Evolutionary conservation across 92 coral and sea anemone genomes (phyloP).

Genomic region (Heteractis magnifica): DNA sequence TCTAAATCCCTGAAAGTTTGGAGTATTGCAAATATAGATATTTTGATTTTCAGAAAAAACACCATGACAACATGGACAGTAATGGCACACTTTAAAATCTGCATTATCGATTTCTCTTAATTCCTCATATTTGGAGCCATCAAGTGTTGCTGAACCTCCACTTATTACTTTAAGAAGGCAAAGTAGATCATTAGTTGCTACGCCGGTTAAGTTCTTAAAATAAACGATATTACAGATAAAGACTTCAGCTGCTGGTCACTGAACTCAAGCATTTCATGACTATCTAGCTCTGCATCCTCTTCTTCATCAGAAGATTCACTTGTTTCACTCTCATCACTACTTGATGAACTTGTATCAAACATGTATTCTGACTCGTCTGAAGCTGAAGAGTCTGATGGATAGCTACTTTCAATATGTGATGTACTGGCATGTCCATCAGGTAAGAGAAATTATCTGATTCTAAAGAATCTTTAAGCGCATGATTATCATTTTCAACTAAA

Average conservation of each 20-base stretch:
- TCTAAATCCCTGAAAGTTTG: slow-evolving; percentile 42
- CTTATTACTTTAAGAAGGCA: slow-evolving; percentile 10
- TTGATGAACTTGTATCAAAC: background rate
- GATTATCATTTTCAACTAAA: too few species aligned
- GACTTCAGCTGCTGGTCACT: background rate
- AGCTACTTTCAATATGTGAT: too few species aligned
- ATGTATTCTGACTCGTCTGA: background rate
- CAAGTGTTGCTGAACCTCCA: too few species aligned
- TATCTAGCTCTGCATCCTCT: background rate
- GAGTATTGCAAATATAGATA: slow-evolving; percentile 32
- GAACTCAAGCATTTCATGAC: background rate
- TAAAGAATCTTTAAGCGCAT: too few species aligned
- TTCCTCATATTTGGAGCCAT: slow-evolving; percentile 38
- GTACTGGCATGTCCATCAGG: too few species aligned
- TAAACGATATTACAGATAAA: slow-evolving; percentile 27
- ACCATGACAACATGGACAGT: slow-evolving; percentile 38
- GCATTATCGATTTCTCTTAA: slow-evolving; percentile 20
- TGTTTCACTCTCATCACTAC: background rate
- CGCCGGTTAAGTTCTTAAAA: slow-evolving; percentile 44
- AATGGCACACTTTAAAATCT: slow-evolving; percentile 51
- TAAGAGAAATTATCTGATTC: too few species aligned
- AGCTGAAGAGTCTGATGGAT: background rate
- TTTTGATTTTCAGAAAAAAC: slow-evolving; percentile 42
- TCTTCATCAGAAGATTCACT: slow-evolving; percentile 1
- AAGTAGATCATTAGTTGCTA: slow-evolving; percentile 48